These are phyloP conservation scores for Drosophila sucinea DNA, from an alignment of 1,140 invertebrate genomes.

Conservation along the genomic window DNA sequence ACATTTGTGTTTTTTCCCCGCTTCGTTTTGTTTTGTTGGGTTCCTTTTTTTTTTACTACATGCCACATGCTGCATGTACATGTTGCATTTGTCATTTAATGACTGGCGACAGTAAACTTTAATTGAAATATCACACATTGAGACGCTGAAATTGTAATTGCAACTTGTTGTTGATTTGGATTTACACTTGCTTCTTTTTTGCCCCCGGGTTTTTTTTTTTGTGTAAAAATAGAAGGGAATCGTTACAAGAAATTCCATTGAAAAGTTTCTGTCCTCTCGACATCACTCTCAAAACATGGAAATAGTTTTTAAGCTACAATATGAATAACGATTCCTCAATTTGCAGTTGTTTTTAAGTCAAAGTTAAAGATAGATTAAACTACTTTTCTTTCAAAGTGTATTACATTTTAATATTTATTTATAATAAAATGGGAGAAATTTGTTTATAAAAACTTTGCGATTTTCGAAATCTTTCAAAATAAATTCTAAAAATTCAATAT, in stretches of 20 bases:
- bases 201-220: background rate
- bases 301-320: too few relatives aligned
- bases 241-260: background rate
- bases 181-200: slow-evolving; percentile 12
- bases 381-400: too few relatives aligned
- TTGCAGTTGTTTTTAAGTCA: too few relatives aligned
- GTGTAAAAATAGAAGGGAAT: background rate
- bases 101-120: slow-evolving; percentile 72
- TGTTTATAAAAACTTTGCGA: too few relatives aligned
- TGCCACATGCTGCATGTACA: slow-evolving; percentile 20
- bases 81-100: slow-evolving; percentile 69
- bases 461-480: too few relatives aligned
- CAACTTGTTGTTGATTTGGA: slow-evolving; percentile 21
- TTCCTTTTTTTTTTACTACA: slow-evolving; percentile 12
- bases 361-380: too few relatives aligned
- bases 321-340: too few relatives aligned
- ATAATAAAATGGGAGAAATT: too few relatives aligned
- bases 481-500: too few relatives aligned
- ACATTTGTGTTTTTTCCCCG: slow-evolving; percentile 36
- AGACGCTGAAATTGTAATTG: slow-evolving; percentile 40
- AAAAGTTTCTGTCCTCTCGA: background rate
- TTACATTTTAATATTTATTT: too few relatives aligned
- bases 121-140: slow-evolving; percentile 80
- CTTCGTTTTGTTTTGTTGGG: too few relatives aligned
- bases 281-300: too few relatives aligned